Percentiles rank a stretch among this genome's conserved stretches.
Evolutionary conservation across 2,888 invertebrate genomes (phyloP).

Genomic region (Melanostoma scalare): DNA sequence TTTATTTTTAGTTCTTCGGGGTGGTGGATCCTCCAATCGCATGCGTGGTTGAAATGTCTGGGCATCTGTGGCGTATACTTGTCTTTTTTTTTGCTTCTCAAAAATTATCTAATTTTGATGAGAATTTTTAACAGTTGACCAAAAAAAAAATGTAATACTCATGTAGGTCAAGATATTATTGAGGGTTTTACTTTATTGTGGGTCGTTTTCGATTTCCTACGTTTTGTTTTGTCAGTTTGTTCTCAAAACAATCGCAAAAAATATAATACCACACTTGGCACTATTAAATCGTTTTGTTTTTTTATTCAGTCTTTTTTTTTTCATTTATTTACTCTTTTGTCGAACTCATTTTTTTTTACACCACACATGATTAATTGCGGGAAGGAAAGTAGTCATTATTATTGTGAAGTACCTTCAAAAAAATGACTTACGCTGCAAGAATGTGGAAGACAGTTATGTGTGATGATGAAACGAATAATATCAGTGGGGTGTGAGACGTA

Average conservation of each 20-base stretch:
- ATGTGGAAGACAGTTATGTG: slow-evolving; percentile 43
- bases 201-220: neutral
- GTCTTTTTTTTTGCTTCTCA: slow-evolving; percentile 24
- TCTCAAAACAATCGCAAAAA: slow-evolving; percentile 35
- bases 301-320: slow-evolving; percentile 27
- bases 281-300: slow-evolving; percentile 52
- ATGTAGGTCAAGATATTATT: slow-evolving; percentile 62
- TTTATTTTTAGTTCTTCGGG: slow-evolving; percentile 65
- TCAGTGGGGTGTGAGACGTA: slow-evolving; percentile 35
- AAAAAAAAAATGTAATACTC: slow-evolving; percentile 23
- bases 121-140: slow-evolving; percentile 26
- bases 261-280: slow-evolving; percentile 55
- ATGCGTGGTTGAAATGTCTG: slow-evolving; percentile 50
- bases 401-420: slow-evolving; percentile 40
- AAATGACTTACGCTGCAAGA: slow-evolving; percentile 62
- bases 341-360: slow-evolving; percentile 50
- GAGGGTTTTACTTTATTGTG: slow-evolving; percentile 38
- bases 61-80: slow-evolving; percentile 59
- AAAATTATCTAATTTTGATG: slow-evolving; percentile 31
- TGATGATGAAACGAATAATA: slow-evolving; percentile 41
- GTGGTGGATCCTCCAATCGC: slow-evolving; percentile 50
- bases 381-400: slow-evolving; percentile 51
- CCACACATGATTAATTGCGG: slow-evolving; percentile 56
- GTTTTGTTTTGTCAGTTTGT: slow-evolving; percentile 42
- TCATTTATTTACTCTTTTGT: slow-evolving; percentile 12